phyloP scores from a whole-genome alignment of 2,113 vertebrate species.

The Podarcis raffonei region DNA sequence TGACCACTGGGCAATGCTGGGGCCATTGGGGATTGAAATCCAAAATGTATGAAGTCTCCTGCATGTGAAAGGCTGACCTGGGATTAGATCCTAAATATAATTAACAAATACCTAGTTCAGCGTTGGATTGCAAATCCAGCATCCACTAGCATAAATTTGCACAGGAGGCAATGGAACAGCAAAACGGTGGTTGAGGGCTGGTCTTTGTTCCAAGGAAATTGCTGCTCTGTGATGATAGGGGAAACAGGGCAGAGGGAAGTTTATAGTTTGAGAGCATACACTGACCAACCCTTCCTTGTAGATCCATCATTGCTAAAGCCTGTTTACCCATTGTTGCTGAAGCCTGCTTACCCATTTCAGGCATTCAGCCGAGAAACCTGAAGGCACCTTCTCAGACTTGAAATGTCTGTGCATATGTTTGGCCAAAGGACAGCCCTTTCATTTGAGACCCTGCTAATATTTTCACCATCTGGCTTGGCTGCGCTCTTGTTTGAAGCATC shows the following conservation, averaged over 20 bases:
- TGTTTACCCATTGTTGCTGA: neutral
- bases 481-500: slow-evolving; percentile 68
- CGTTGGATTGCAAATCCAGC: neutral
- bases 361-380: slow-evolving; percentile 1
- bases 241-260: no score
- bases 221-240: neutral
- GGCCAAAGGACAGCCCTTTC: slow-evolving; percentile 42
- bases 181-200: neutral
- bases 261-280: neutral
- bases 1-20: no score
- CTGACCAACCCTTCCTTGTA: neutral
- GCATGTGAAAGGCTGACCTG: no score
- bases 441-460: neutral
- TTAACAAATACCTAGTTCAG: neutral
- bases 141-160: neutral
- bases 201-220: neutral
- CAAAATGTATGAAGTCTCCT: no score
- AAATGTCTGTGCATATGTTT: slow-evolving; percentile 4
- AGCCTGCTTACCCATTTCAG: no score
- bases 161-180: neutral
- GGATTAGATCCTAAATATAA: slow-evolving; percentile 22
- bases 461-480: slow-evolving; percentile 37
- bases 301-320: neutral
- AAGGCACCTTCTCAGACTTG: neutral
- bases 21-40: no score